Evolutionary conservation across 2,888 invertebrate genomes (phyloP), one percentile per base, ranked within the genome.

Genomic region (Salpingus planirostris): DNA sequence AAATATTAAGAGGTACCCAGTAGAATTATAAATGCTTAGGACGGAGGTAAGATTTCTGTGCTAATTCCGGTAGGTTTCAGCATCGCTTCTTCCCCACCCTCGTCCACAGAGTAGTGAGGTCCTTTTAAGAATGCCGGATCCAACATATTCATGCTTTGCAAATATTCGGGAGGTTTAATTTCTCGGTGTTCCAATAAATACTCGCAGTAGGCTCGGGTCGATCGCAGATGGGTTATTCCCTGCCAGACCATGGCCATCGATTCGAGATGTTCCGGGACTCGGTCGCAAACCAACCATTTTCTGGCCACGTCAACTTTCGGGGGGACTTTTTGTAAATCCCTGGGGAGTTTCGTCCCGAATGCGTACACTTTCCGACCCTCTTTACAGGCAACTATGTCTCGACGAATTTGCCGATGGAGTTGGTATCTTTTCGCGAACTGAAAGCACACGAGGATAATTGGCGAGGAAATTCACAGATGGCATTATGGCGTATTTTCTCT

Each of bases 171-270:
- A 2, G 70, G 65, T 11, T 65, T 60, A 34, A 70, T 56, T 33
- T 72, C 68, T 0, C 73, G 73, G 48, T 72, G 70, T 2, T 69
- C 65, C 60, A 74, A 67, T 67, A 73, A 71, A 35, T 40, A 52
- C 31, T 71, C 67, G 37, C 63, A 63, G 44, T 71, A 76, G 31
- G 71, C 72, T 46, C 68, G 68, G 0, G 74, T 75, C 29, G 74
- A 73, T 47, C 74, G 74, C 3, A 80, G 63, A 55, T 76, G 67
- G 11, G 70, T 67, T 24, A 80, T 74, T n/a, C 71, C 74, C 8
- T 71, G 67, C 75, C 75, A 79, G 1, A 79, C 72, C 25, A 67
- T 66, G 0, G 73, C 64, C 78, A 79, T 78, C 1, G 68, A 64
- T 33, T 69, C 67, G 11, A 80, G 54, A 24, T 76, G 73, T 28